These are phyloP conservation scores for Polydrusus pterygomalis DNA, from an alignment of 2,888 invertebrate genomes.

Conservation along the genomic window DNA sequence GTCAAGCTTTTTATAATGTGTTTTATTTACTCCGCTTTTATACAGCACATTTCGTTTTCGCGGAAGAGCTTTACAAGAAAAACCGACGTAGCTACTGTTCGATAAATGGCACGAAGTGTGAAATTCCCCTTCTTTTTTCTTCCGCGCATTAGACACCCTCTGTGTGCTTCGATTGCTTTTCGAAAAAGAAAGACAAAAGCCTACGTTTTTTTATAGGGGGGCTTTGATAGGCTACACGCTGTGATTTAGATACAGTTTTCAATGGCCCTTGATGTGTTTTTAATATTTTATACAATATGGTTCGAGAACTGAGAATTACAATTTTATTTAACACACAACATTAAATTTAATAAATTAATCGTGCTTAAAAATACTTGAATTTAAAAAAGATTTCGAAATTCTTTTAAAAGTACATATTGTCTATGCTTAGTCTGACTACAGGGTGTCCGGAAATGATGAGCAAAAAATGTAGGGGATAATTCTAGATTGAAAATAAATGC, in stretches of 20 bases:
- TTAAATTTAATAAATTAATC: too few species aligned
- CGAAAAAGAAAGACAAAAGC: slow-evolving; percentile 36
- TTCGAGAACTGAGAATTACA: background rate
- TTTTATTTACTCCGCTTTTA: slow-evolving; percentile 34
- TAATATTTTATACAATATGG: background rate
- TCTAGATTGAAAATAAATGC: too few species aligned
- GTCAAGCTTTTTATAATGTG: slow-evolving; percentile 22
- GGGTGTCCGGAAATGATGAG: too few species aligned
- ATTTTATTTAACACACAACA: background rate
- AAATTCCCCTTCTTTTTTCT: slow-evolving; percentile 48
- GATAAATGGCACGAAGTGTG: slow-evolving; percentile 48
- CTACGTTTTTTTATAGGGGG: slow-evolving; percentile 24
- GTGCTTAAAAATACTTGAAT: too few species aligned
- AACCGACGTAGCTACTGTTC: slow-evolving; percentile 44
- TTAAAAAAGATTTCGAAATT: too few species aligned
- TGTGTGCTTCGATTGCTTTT: slow-evolving; percentile 43
- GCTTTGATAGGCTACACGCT: slow-evolving; percentile 22
- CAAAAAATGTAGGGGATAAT: too few species aligned
- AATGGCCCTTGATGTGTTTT: slow-evolving; percentile 2
- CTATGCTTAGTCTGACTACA: too few species aligned
- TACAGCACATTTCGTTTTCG: slow-evolving; percentile 16
- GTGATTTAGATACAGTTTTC: slow-evolving; percentile 37
- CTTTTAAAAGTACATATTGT: too few species aligned
- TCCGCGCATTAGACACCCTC: slow-evolving; percentile 46
- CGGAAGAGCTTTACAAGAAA: slow-evolving; percentile 40